Evolutionary conservation across 2,888 invertebrate species (phyloP).

Genomic region (Tupiocoris notatus): DNA sequence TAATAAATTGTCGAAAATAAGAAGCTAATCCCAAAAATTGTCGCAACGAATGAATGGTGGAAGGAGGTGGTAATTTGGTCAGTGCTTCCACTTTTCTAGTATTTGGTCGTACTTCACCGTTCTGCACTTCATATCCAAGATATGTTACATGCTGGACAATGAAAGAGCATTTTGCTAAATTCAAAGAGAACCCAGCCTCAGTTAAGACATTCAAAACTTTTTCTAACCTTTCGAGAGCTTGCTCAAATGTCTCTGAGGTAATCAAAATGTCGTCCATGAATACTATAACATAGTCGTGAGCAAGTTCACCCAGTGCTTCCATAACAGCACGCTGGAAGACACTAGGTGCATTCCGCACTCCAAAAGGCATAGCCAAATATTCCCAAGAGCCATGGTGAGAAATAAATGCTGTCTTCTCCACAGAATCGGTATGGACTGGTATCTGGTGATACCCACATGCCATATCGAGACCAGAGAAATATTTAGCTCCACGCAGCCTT

Average conservation of each 20-base stretch:
- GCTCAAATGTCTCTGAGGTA: conserved; percentile 45
- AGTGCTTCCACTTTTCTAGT: conserved; percentile 7
- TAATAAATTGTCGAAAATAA: conserved; percentile 18
- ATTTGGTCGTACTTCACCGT: conserved; percentile 15
- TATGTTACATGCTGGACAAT: conserved; percentile 22
- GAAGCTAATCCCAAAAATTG: conserved; percentile 21
- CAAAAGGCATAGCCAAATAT: conserved; percentile 27
- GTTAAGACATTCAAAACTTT: conserved; percentile 47
- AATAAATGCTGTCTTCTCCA: conserved; percentile 26
- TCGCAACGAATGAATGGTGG: conserved; percentile 1
- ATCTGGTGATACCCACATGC: conserved; percentile 11
- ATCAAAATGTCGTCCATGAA: conserved; percentile 48
- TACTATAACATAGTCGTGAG: conserved; percentile 44
- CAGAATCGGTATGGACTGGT: conserved; percentile 1
- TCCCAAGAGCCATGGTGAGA: conserved; percentile 20
- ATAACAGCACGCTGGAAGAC: conserved; percentile 52
- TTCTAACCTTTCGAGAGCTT: conserved; percentile 50
- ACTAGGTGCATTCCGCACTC: conserved; percentile 50
- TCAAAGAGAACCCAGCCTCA: conserved; percentile 41
- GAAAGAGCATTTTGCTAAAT: conserved; percentile 42
- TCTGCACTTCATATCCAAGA: conserved; percentile 25
- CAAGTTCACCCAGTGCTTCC: conserved; percentile 51
- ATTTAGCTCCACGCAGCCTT: conserved; percentile 49
- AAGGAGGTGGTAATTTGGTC: conserved; percentile 9
- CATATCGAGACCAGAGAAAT: conserved; percentile 50